phyloP scores from a whole-genome alignment of 2,888 invertebrate species.

The Falcaria lacertinaria region DNA sequence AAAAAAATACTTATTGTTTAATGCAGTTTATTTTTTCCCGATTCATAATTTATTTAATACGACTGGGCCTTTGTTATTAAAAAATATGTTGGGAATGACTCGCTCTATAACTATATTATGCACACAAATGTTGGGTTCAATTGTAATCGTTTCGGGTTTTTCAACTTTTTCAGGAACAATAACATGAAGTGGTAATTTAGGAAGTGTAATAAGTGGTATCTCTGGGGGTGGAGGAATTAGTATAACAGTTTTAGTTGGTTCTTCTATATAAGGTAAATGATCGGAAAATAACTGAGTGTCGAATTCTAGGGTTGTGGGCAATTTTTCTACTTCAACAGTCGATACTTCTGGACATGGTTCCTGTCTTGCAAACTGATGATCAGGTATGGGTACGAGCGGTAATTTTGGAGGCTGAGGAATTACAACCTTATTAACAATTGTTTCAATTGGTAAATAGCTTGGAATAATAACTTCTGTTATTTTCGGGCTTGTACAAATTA shows the following conservation, averaged over 20 bases:
- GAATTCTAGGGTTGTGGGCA: constrained; percentile 4
- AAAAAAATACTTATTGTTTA: too few species aligned
- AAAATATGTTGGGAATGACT: constrained; percentile 28
- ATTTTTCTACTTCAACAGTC: constrained; percentile 7
- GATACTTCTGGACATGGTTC: too few species aligned
- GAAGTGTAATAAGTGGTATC: constrained; percentile 17
- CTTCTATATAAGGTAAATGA: not conserved
- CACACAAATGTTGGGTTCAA: constrained; percentile 20
- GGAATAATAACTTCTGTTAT: not conserved
- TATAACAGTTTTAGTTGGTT: constrained; percentile 10
- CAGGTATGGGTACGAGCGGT: constrained; percentile 13
- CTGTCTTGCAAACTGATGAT: too few species aligned
- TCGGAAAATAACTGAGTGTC: not conserved
- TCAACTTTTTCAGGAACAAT: not conserved
- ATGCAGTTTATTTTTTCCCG: too few species aligned
- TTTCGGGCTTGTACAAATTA: not conserved
- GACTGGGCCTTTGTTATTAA: constrained; percentile 7
- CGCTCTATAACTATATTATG: constrained; percentile 33
- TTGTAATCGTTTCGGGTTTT: not conserved
- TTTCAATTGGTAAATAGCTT: not conserved
- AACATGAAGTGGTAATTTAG: constrained; percentile 13
- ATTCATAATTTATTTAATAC: too few species aligned
- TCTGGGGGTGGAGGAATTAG: constrained; percentile 21
- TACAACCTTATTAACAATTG: constrained; percentile 4
- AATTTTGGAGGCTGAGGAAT: constrained; percentile 18